These are phyloP conservation scores for Pyrochroa serraticornis DNA, from an alignment of 2,888 invertebrate genomes.

Conservation along the genomic window DNA sequence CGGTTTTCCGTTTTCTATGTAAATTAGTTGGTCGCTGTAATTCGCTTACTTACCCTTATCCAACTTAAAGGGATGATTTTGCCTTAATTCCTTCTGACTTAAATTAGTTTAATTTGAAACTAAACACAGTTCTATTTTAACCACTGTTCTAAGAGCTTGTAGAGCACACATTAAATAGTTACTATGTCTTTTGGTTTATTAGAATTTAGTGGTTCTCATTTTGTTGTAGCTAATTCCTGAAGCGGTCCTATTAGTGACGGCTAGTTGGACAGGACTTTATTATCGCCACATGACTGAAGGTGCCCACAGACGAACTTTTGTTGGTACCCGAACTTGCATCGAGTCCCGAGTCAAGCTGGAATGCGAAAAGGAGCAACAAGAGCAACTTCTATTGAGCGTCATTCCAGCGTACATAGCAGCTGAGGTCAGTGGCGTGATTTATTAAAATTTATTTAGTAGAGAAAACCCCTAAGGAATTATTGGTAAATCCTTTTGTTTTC, in stretches of 20 bases:
- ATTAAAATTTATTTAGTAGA: background rate
- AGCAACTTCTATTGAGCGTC: constrained; percentile 87
- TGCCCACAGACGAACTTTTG: constrained; percentile 86
- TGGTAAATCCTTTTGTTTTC: no score
- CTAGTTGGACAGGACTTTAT: constrained; percentile 83
- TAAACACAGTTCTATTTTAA: no score
- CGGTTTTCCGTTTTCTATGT: no score
- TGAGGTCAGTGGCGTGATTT: constrained; percentile 68
- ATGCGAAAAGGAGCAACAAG: constrained; percentile 92
- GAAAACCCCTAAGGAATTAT: background rate
- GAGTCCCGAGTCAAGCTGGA: constrained; percentile 91
- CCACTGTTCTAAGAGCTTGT: no score
- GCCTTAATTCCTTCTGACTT: no score
- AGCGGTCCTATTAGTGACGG: constrained; percentile 75
- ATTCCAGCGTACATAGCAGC: constrained; percentile 95
- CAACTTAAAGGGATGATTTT: no score
- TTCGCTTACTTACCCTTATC: no score
- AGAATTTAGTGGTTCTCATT: constrained; percentile 16
- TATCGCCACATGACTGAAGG: constrained; percentile 87
- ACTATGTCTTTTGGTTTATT: background rate
- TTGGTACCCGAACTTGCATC: constrained; percentile 87
- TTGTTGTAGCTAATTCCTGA: constrained; percentile 75
- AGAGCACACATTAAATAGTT: no score
- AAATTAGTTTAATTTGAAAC: no score
- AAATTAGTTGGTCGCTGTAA: no score